Conservation (phyloP, 2,113 vertebrate genomes). For the Grallaria varia region DNA sequence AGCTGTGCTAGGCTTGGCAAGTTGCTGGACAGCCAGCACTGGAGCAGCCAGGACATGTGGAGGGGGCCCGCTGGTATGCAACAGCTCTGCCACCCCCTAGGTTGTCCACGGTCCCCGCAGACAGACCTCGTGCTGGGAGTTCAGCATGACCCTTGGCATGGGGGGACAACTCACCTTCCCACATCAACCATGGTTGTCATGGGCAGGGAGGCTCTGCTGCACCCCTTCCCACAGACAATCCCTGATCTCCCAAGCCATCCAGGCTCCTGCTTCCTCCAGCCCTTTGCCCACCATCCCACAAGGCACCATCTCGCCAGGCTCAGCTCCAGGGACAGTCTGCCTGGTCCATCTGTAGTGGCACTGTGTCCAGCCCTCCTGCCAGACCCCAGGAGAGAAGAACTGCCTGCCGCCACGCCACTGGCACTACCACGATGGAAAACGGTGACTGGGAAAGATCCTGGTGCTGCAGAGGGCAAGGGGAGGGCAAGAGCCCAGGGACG, state of each 20-base stretch:
- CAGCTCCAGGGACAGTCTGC: not conserved
- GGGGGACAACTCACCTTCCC: not conserved
- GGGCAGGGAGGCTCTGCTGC: not conserved
- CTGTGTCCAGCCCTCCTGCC: not conserved
- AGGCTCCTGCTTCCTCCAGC: not conserved
- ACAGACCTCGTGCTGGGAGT: not conserved
- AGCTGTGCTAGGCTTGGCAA: accelerated
- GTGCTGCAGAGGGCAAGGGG: conserved; percentile 8
- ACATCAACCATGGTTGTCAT: accelerated
- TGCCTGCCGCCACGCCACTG: accelerated
- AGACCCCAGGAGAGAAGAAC: not conserved
- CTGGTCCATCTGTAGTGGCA: conserved; percentile 7
- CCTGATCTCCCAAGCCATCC: not conserved
- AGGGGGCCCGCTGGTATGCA: not conserved
- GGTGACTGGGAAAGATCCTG: not conserved
- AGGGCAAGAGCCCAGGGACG: not conserved
- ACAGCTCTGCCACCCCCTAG: not conserved
- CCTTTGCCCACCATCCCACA: accelerated
- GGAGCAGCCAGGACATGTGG: not conserved
- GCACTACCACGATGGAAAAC: not conserved
- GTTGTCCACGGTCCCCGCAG: not conserved
- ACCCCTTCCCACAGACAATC: not conserved
- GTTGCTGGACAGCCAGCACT: accelerated
- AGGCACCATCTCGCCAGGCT: not conserved
- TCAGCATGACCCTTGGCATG: not conserved